Conservation (phyloP, 2,888 invertebrate species). For the Drosophila nr. medialis region DNA sequence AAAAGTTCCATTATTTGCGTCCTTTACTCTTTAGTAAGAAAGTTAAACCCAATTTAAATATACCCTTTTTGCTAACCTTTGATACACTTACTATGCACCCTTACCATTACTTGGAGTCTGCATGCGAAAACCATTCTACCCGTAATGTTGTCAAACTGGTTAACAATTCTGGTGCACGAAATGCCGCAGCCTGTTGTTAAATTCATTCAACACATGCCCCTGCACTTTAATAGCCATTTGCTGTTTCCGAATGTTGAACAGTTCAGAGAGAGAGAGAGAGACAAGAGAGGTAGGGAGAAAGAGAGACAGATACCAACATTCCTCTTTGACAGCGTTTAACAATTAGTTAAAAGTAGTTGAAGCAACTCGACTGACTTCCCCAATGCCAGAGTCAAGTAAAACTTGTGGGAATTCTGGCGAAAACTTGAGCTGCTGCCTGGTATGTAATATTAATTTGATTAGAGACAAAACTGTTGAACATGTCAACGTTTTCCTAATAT, state of each 20-base stretch:
- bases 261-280: background rate
- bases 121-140: conserved; percentile 21
- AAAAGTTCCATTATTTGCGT: background rate
- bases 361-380: background rate
- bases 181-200: conserved; percentile 45
- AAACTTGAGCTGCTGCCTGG: conserved; percentile 4
- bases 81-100: background rate
- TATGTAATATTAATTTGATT: conserved; percentile 34
- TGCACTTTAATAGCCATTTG: conserved; percentile 40
- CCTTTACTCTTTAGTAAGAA: background rate
- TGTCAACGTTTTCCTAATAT: conserved; percentile 11
- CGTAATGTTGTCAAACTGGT: conserved; percentile 10
- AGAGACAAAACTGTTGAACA: conserved; percentile 5
- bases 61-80: background rate
- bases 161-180: conserved; percentile 9
- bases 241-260: conserved; percentile 39
- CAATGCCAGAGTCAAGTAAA: conserved; percentile 30
- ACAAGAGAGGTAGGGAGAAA: background rate
- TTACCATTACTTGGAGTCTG: background rate
- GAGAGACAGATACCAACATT: conserved; percentile 12
- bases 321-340: conserved; percentile 54
- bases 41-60: background rate
- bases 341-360: conserved; percentile 43
- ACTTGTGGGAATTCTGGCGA: background rate
- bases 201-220: conserved; percentile 66